Evolutionary conservation across 2,797 vertebrate genomes (phyloP).

Genomic region (Myotis myotis): DNA sequence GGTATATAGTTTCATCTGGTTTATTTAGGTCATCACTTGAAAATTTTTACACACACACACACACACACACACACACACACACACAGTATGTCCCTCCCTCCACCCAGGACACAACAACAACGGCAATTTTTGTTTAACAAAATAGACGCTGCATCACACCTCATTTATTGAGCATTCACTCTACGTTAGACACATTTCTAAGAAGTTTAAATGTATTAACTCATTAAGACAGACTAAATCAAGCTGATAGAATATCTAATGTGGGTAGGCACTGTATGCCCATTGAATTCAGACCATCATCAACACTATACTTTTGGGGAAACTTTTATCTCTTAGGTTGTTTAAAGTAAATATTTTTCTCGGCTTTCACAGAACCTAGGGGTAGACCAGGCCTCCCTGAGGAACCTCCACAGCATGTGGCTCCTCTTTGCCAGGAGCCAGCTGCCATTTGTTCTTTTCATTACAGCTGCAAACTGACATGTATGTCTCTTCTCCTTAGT

Average conservation of each 20-base stretch:
- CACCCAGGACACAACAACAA: neutral
- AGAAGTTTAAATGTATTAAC: neutral
- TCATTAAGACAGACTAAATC: neutral
- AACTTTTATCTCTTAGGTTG: neutral
- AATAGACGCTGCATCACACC: neutral
- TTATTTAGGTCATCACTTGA: conserved; percentile 39
- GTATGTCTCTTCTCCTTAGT: neutral
- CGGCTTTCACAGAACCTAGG: neutral
- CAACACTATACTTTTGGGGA: neutral
- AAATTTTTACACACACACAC: neutral
- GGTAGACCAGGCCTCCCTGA: neutral
- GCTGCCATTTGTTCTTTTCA: neutral
- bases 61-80: neutral
- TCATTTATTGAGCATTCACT: neutral
- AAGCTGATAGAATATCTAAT: neutral
- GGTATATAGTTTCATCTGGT: neutral
- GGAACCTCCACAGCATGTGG: too few species aligned
- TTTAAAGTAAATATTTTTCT: neutral
- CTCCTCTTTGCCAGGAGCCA: rapidly evolving
- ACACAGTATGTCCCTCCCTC: too few species aligned
- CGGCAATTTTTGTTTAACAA: neutral
- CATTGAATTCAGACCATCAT: neutral
- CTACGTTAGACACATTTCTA: neutral
- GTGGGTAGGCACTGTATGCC: neutral
- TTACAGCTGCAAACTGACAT: neutral